A percentile compares a stretch with the other conserved stretches of the same genome.
Evolutionary conservation across 2,113 vertebrate genomes (phyloP).

Genomic region (Cyprinodon brontotheroides): DNA sequence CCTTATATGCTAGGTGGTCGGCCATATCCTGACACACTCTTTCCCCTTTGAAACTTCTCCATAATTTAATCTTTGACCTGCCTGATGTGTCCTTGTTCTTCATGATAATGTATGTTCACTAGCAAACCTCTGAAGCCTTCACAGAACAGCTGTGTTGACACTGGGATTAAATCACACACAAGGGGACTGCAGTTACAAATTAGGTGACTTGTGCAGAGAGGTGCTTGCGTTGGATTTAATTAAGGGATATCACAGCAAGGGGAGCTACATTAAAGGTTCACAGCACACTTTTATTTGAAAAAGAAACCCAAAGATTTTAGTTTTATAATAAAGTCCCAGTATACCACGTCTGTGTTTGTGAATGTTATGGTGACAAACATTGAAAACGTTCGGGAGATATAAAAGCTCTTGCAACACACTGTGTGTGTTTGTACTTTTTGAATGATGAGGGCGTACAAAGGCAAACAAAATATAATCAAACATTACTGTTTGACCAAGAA

Average conservation of each 20-base stretch:
- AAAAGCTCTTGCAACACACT: neutral
- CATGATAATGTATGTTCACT: neutral
- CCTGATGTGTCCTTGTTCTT: neutral
- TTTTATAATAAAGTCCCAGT: neutral
- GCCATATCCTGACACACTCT: neutral
- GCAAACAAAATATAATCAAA: conserved; percentile 66
- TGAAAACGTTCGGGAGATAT: neutral
- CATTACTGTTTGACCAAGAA: conserved; percentile 54
- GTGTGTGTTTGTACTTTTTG: conserved; percentile 29
- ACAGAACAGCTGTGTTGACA: neutral
- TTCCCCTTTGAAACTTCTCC: neutral
- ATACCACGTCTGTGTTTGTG: neutral
- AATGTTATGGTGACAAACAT: neutral
- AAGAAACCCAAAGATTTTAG: neutral
- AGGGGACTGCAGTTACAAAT: neutral
- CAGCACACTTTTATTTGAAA: neutral
- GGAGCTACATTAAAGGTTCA: neutral
- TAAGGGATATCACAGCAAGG: neutral
- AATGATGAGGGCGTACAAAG: conserved; percentile 52
- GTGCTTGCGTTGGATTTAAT: neutral
- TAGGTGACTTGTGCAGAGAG: neutral
- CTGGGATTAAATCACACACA: neutral
- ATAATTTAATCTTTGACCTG: neutral
- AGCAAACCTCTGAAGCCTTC: neutral
- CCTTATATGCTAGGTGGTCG: neutral